These are phyloP conservation scores for Bombyx huttoni DNA, from an alignment of 2,888 invertebrate genomes.

Conservation along the genomic window DNA sequence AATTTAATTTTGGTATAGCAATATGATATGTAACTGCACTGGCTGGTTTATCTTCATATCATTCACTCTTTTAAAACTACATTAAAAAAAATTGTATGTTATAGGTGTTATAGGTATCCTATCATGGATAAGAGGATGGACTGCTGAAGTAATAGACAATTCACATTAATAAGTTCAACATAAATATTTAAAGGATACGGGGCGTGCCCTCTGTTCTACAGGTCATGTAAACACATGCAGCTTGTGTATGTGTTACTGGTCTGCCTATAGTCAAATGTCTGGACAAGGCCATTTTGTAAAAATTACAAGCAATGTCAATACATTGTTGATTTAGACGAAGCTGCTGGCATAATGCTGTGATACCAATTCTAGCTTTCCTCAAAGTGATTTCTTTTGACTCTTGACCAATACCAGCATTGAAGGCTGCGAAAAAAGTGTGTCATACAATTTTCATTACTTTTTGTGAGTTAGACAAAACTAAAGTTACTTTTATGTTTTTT, in stretches of 20 bases:
- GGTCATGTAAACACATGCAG: conserved; percentile 97
- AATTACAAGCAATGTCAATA: conserved; percentile 93
- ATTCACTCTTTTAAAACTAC: too few relatives aligned
- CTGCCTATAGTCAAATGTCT: conserved; percentile 92
- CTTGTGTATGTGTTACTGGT: conserved; percentile 90
- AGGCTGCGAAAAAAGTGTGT: conserved; percentile 61
- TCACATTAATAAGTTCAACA: neutral
- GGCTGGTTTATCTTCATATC: too few relatives aligned
- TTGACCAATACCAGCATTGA: conserved; percentile 84
- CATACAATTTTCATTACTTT: too few relatives aligned
- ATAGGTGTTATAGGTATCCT: too few relatives aligned
- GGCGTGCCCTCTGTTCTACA: conserved; percentile 95
- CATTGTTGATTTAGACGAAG: conserved; percentile 91
- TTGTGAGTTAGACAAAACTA: too few relatives aligned
- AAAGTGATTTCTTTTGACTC: conserved; percentile 95
- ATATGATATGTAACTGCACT: too few relatives aligned
- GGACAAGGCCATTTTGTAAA: conserved; percentile 91
- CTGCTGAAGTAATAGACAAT: too few relatives aligned
- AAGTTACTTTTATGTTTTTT: too few relatives aligned
- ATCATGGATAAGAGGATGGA: too few relatives aligned
- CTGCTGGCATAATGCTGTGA: conserved; percentile 88
- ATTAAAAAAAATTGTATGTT: too few relatives aligned
- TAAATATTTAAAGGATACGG: conserved; percentile 78
- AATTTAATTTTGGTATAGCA: too few relatives aligned
- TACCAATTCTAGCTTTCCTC: conserved; percentile 88